Evolutionary conservation across 2,888 invertebrate species (phyloP).

Genomic region (Deilephila elpenor): DNA sequence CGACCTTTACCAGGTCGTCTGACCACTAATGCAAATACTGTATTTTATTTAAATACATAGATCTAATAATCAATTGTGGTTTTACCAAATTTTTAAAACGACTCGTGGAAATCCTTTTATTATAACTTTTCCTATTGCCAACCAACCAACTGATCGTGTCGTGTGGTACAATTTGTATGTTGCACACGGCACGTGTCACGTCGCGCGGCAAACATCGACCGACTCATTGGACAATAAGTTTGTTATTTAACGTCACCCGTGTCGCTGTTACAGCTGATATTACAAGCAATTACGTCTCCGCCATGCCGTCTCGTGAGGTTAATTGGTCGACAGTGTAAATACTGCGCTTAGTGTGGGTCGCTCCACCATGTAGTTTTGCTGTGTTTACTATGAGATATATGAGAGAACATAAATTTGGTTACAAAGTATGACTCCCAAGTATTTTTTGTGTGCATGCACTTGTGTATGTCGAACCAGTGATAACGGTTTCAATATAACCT

Average conservation of each 20-base stretch:
- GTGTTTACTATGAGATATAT: neutral
- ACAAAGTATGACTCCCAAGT: no score
- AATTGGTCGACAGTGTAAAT: slow-evolving; percentile 3
- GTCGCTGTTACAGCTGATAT: neutral
- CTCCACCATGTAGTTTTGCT: neutral
- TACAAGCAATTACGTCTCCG: neutral
- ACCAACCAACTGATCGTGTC: slow-evolving; percentile 40
- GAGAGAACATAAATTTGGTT: no score
- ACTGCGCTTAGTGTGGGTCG: neutral
- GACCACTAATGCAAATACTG: neutral
- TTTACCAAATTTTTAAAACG: no score
- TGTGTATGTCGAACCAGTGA: no score
- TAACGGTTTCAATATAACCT: no score
- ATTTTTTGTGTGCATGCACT: no score
- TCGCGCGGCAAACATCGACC: neutral
- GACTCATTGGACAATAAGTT: neutral
- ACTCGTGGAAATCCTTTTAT: no score
- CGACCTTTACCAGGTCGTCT: no score
- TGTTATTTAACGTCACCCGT: neutral
- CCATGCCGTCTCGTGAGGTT: neutral
- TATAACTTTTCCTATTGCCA: no score
- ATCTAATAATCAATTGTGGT: no score
- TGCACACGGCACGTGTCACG: neutral
- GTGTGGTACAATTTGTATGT: slow-evolving; percentile 29
- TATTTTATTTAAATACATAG: no score